These are phyloP conservation scores for Myopa testacea DNA, from an alignment of 2,888 invertebrate species.

Conservation along the genomic window DNA sequence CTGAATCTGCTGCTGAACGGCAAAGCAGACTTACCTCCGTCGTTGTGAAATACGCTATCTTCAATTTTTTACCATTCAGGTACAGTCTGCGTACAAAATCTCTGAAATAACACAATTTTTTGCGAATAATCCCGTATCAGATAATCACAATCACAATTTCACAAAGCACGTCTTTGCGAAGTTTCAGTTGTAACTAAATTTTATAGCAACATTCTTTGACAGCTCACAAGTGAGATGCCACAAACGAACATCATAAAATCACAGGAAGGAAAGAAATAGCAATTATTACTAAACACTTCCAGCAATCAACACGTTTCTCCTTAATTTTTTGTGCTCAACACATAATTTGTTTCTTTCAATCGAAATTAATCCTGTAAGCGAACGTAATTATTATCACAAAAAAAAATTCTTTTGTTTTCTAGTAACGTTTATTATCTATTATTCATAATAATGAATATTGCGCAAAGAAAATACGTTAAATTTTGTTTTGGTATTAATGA, in stretches of 20 bases:
- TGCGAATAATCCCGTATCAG: too few relatives aligned
- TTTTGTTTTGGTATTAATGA: neutral
- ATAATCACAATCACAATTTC: neutral
- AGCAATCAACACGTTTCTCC: constrained; percentile 18
- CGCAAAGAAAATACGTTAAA: neutral
- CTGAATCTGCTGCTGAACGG: too few relatives aligned
- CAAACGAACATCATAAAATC: neutral
- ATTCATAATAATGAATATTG: neutral
- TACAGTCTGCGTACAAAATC: neutral
- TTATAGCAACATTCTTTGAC: constrained; percentile 23
- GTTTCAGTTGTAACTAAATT: neutral
- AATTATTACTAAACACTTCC: neutral
- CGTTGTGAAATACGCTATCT: too few relatives aligned
- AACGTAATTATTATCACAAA: neutral
- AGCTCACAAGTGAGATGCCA: neutral
- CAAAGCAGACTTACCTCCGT: too few relatives aligned
- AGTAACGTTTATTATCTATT: neutral
- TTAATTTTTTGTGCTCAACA: neutral
- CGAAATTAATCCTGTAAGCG: too few relatives aligned
- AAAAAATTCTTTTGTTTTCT: neutral
- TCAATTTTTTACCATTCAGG: too few relatives aligned
- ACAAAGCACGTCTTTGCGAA: neutral
- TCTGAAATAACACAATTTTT: neutral
- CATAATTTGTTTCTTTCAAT: neutral
- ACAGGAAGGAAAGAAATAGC: neutral